A percentile compares a stretch with the other conserved stretches of the same genome.
Conservation (phyloP, 1,140 invertebrate genomes). For the Anastatus disparis region DNA sequence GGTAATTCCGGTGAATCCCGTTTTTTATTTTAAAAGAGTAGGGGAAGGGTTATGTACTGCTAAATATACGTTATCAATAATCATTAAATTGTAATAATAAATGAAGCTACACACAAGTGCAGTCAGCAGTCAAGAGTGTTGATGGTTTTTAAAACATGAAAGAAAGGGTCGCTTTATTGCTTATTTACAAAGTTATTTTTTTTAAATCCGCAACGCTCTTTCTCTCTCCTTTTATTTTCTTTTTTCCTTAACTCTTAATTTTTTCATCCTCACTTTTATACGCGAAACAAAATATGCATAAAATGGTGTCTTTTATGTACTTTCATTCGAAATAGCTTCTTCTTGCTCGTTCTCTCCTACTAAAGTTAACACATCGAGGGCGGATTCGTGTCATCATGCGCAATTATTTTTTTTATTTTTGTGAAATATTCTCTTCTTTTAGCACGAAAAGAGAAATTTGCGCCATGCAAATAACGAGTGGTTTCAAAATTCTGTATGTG, state of each 20-base stretch:
- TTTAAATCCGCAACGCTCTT: slow-evolving; percentile 30
- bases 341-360: neutral
- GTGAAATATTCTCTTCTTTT: too few relatives aligned
- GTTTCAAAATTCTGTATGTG: slow-evolving; percentile 27
- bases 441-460: neutral
- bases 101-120: slow-evolving; percentile 18
- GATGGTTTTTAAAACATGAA: slow-evolving; percentile 25
- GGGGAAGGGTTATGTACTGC: slow-evolving; percentile 44
- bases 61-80: slow-evolving; percentile 46
- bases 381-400: slow-evolving; percentile 15
- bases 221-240: slow-evolving; percentile 11
- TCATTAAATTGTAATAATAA: slow-evolving; percentile 47
- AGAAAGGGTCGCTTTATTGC: slow-evolving; percentile 34
- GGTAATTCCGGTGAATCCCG: slow-evolving; percentile 24
- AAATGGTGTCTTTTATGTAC: slow-evolving; percentile 23
- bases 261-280: slow-evolving; percentile 3
- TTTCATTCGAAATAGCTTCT: slow-evolving; percentile 27
- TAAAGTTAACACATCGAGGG: slow-evolving; percentile 4
- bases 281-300: slow-evolving; percentile 8
- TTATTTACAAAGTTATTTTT: slow-evolving; percentile 40
- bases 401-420: neutral
- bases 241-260: slow-evolving; percentile 16
- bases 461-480: slow-evolving; percentile 15
- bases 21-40: slow-evolving; percentile 36
- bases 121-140: slow-evolving; percentile 39